Evolutionary conservation across 2,888 invertebrate species (phyloP).

Genomic region (Serripes groenlandicus): DNA sequence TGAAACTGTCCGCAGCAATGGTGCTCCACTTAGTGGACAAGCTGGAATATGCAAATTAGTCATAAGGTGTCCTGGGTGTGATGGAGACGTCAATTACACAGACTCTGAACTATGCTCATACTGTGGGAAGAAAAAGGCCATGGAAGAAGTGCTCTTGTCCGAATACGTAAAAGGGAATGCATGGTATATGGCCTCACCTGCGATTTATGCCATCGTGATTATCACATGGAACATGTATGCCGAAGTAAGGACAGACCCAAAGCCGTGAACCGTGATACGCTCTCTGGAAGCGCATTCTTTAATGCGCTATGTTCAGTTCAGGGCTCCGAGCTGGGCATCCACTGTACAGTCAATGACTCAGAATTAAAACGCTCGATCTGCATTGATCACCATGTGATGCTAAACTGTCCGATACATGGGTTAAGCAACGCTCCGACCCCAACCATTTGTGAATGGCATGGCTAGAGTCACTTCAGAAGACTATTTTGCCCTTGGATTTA

Average conservation of each 20-base stretch:
- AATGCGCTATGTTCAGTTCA: conserved; percentile 8
- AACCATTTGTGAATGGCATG: not conserved
- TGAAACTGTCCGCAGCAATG: conserved; percentile 64
- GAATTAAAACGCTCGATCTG: not conserved
- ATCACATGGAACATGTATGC: conserved; percentile 65
- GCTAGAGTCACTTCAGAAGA: not conserved
- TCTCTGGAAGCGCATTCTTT: conserved; percentile 40
- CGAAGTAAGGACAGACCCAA: conserved; percentile 45
- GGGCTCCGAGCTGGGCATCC: not conserved
- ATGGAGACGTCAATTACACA: conserved; percentile 45
- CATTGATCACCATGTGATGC: conserved; percentile 70
- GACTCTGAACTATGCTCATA: conserved; percentile 57
- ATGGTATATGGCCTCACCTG: conserved; percentile 43
- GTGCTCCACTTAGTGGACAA: conserved; percentile 67
- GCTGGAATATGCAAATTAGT: conserved; percentile 66
- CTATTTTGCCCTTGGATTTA: conserved; percentile 60
- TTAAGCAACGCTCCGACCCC: conserved; percentile 54
- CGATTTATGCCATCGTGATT: conserved; percentile 38
- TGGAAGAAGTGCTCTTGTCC: conserved; percentile 49
- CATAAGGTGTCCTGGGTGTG: conserved; percentile 47
- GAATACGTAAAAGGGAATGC: conserved; percentile 53
- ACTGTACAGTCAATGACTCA: not conserved
- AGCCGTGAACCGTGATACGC: not conserved
- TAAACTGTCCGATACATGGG: conserved; percentile 58
- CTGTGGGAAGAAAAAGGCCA: conserved; percentile 70